phyloP scores from a whole-genome alignment of 1,140 invertebrate species.

The Brachionus asplanchnoidis region DNA sequence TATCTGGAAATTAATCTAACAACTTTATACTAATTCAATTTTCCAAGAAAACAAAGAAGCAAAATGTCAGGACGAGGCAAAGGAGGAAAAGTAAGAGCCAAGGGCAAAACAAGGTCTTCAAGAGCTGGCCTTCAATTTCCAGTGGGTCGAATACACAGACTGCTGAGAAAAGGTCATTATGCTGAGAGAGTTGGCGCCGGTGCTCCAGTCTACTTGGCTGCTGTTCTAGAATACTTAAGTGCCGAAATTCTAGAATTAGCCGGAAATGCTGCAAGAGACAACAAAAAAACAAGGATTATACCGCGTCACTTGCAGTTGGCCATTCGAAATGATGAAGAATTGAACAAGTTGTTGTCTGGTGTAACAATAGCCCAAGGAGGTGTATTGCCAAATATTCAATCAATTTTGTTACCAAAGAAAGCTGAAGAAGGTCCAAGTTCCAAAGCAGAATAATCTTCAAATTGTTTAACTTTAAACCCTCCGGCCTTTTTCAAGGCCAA shows the following conservation, averaged over 20 bases:
- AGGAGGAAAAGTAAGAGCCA: too few species aligned
- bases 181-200: conserved; percentile 46
- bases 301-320: conserved; percentile 45
- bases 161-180: too few species aligned
- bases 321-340: conserved; percentile 55
- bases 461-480: background rate
- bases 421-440: conserved; percentile 40
- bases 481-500: conserved; percentile 23
- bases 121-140: too few species aligned
- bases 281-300: too few species aligned
- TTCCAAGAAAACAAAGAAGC: conserved; percentile 7
- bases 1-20: too few species aligned
- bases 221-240: too few species aligned
- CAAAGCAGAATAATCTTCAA: background rate
- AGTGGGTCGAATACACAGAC: too few species aligned
- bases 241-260: too few species aligned
- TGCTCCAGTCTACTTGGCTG: background rate
- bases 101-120: too few species aligned
- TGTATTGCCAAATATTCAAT: conserved; percentile 55
- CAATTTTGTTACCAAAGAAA: conserved; percentile 52
- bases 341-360: conserved; percentile 53
- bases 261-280: too few species aligned
- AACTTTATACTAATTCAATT: background rate
- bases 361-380: conserved; percentile 56
- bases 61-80: conserved; percentile 49